Evolutionary conservation across 2,113 vertebrate species (phyloP).

Genomic region (Anarhynchus alexandrinus): DNA sequence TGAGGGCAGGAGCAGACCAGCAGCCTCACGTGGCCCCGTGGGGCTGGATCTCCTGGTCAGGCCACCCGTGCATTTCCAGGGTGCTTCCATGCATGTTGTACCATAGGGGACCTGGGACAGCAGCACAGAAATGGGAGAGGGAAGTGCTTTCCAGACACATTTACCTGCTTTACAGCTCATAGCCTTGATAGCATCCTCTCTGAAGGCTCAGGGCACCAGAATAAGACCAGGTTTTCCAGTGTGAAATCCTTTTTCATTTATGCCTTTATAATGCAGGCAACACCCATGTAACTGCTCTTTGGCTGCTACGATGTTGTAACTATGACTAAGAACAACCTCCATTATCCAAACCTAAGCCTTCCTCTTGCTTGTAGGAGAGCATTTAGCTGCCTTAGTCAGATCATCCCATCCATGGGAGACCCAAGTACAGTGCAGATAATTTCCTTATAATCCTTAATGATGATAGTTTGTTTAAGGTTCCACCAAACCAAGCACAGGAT

Average conservation of each 20-base stretch:
- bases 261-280: not conserved
- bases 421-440: not conserved
- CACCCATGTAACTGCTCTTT: not conserved
- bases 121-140: not conserved
- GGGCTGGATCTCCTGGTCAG: not conserved
- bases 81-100: rapidly evolving
- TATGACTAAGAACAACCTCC: not conserved
- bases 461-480: not conserved
- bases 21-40: rapidly evolving
- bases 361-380: not conserved
- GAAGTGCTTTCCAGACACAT: not conserved
- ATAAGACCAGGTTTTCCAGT: not conserved
- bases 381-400: not conserved
- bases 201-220: not conserved
- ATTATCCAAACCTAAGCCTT: not conserved
- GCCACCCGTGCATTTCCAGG: not conserved
- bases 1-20: not conserved
- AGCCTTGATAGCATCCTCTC: not conserved
- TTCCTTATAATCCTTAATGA: not conserved
- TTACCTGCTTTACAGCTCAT: not conserved
- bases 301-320: not conserved
- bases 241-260: not conserved
- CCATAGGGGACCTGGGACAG: not conserved
- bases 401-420: not conserved
- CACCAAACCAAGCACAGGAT: not conserved